These are phyloP conservation scores for Anthoscopus minutus DNA, from an alignment of 2,113 vertebrate species.

Conservation along the genomic window DNA sequence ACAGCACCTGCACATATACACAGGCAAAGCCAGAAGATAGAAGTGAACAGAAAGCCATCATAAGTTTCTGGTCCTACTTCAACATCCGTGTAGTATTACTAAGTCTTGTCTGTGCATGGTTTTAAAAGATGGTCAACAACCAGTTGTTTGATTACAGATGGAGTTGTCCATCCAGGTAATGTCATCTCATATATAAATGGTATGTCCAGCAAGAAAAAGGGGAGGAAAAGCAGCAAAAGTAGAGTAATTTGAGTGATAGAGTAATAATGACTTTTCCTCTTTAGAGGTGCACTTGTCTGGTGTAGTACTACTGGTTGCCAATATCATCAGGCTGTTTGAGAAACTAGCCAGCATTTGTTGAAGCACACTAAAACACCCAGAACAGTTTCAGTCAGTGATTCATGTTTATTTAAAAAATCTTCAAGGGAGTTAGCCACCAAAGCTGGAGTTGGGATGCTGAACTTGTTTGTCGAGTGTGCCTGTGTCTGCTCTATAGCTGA, in stretches of 20 bases:
- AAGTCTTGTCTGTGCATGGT: background rate
- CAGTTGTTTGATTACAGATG: background rate
- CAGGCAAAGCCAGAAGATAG: background rate
- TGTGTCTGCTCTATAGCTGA: background rate
- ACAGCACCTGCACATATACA: background rate
- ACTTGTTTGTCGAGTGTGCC: background rate
- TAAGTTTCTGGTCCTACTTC: background rate
- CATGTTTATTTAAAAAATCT: background rate
- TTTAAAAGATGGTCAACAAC: background rate
- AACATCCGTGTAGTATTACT: background rate
- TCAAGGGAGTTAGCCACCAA: background rate
- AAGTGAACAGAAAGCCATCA: background rate
- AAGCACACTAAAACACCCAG: background rate
- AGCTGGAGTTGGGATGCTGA: background rate
- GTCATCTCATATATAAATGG: background rate
- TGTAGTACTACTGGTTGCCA: background rate
- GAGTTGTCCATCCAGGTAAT: background rate
- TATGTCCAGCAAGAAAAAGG: background rate
- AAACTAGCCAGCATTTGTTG: background rate
- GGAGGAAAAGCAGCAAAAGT: background rate
- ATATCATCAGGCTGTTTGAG: background rate
- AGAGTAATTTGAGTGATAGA: background rate
- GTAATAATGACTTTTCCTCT: background rate
- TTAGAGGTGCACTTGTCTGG: background rate
- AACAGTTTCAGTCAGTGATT: background rate